Percentiles rank a stretch among this genome's conserved stretches.
Conservation (phyloP, 2,797 vertebrate genomes). For the Semaprochilodus insignis region DNA sequence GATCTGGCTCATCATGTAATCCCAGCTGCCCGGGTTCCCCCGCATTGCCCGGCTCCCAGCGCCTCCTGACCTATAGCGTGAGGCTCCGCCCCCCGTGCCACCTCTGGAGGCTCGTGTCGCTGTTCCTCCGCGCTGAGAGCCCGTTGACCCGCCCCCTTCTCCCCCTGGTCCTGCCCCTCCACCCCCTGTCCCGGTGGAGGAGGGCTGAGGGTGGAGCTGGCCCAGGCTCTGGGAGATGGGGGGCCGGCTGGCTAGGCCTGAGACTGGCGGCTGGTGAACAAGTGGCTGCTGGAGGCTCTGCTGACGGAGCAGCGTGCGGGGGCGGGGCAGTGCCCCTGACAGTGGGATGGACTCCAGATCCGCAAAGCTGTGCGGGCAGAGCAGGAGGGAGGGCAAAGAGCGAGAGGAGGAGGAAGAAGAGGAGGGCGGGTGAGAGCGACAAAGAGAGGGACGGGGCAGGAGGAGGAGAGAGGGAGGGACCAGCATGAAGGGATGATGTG, state of each 20-base stretch:
- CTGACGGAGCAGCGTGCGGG: conserved; percentile 92
- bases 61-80: conserved; percentile 84
- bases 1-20: conserved; percentile 98
- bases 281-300: conserved; percentile 97
- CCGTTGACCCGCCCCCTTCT: conserved; percentile 75
- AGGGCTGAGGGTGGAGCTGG: conserved; percentile 87
- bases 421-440: conserved; percentile 69
- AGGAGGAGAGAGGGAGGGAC: conserved; percentile 62
- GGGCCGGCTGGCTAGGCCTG: conserved; percentile 83
- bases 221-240: conserved; percentile 97
- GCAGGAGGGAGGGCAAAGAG: conserved; percentile 78
- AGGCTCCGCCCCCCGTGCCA: conserved; percentile 81
- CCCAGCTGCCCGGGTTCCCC: conserved; percentile 95
- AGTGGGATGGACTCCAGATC: conserved; percentile 93
- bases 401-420: conserved; percentile 80
- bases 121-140: conserved; percentile 73
- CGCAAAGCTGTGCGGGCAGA: conserved; percentile 85
- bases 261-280: conserved; percentile 81
- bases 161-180: conserved; percentile 73
- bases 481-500: conserved; percentile 56
- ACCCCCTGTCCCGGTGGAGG: conserved; percentile 77
- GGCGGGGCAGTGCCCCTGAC: conserved; percentile 83
- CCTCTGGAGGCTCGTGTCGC: conserved; percentile 79
- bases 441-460: conserved; percentile 70
- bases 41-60: conserved; percentile 81